Base-by-base conservation (phyloP, 2,888 invertebrate genomes). In the Drosophila affinis region DNA sequence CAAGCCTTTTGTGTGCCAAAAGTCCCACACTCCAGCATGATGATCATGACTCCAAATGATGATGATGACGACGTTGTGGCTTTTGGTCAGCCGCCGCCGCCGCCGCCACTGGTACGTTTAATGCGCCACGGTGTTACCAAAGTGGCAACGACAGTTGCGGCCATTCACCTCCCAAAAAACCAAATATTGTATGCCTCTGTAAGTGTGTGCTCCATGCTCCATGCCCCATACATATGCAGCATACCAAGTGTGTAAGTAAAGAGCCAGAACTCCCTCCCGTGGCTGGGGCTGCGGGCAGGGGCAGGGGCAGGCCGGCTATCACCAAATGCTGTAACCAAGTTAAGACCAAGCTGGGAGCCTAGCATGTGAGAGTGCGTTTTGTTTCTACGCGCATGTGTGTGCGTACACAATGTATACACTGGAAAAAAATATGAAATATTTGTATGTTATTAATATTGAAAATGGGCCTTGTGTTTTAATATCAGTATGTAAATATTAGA, bases 91-190 rank as follows among this genome's bases (percentile, higher is more conserved):
- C 24, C 64, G 75, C 69, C 55, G 45, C 67, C 49, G 34, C 64
- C 64, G 63, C 76, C 62, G 75, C 64, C 57, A 58, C 57, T 79
- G 85, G 82, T 87, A 81, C 83, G 75, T 82, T 85, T 85, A 85
- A 87, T 83, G 85, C 83, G 83, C 85, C 86, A 83, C 80, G 86
- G 84, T 86, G 77, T 76, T 83, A 83, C 83, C 83, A 84, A 82
- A 84, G 83, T 85, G 83, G 88, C 88, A 85, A 75, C 88, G 85
- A 86, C 87, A 90, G 88, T 87, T 72, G 75, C 87, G 91, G 90
- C 80, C 90, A 90, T 90, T 90, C 89, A 91, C 90, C 91, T 89
- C 77, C 82, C 88, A 80, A 88, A 89, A 87, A 84, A 81, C 70
- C 62, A 72, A 68, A 82, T 76, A 81, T 75, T 73, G 24, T 24